Evolutionary conservation across 2,113 vertebrate species (phyloP).

Genomic region (Addax nasomaculatus): DNA sequence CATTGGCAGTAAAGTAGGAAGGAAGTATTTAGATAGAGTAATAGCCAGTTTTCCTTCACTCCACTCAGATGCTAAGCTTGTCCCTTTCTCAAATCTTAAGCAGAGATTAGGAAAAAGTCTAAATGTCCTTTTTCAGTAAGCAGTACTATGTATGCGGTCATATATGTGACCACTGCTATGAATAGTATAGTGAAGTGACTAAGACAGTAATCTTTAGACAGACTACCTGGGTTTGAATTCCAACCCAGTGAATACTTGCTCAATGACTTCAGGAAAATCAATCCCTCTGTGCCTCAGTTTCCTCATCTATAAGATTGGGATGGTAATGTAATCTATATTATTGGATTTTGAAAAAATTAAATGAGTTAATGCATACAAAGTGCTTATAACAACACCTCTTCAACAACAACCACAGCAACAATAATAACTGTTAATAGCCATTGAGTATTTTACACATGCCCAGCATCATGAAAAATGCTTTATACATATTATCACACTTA

Average conservation of each 20-base stretch:
- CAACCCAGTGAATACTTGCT: not conserved
- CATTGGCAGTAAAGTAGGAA: not conserved
- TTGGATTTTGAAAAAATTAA: not conserved
- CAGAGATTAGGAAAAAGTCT: not conserved
- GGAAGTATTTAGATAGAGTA: not conserved
- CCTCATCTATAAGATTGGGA: not conserved
- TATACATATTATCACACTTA: not conserved
- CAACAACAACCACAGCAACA: not conserved
- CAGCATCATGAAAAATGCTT: not conserved
- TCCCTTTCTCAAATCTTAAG: not conserved
- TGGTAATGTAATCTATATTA: not conserved
- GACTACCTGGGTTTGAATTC: not conserved
- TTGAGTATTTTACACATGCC: not conserved
- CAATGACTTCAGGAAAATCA: not conserved
- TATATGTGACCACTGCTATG: not conserved
- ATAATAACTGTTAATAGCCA: not conserved
- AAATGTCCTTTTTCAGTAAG: not conserved
- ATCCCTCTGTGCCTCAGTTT: not conserved
- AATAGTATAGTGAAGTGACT: not conserved
- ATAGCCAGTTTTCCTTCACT: not conserved
- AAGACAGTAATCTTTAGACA: not conserved
- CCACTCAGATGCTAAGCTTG: not conserved
- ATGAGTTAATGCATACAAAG: not conserved
- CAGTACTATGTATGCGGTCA: not conserved
- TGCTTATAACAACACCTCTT: not conserved